phyloP scores from a whole-genome alignment of 2,113 vertebrate genomes.

The Spheniscus mendiculus region DNA sequence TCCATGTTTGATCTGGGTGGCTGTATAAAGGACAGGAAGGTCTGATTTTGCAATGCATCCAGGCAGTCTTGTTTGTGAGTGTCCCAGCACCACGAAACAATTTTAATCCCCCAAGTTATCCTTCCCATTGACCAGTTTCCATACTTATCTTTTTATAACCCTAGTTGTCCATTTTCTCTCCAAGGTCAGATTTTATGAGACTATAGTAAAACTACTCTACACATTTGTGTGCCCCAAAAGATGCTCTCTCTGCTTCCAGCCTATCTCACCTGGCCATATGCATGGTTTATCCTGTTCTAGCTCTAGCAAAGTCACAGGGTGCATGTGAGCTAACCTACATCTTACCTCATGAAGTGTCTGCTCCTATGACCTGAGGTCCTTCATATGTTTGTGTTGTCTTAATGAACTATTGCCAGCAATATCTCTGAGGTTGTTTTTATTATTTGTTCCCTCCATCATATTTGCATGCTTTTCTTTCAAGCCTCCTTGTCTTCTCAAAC shows the following conservation, averaged over 20 bases:
- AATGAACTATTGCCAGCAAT: background rate
- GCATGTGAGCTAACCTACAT: background rate
- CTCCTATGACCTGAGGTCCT: background rate
- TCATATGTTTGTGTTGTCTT: background rate
- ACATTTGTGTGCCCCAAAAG: background rate
- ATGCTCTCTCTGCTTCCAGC: background rate
- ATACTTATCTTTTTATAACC: background rate
- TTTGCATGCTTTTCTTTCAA: background rate
- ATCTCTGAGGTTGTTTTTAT: background rate
- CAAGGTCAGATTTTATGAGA: background rate
- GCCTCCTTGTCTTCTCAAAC: background rate
- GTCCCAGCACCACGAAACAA: background rate
- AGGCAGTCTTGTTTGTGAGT: background rate
- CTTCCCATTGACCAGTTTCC: background rate
- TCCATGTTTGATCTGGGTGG: background rate
- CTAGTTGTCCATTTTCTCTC: background rate
- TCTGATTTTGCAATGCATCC: background rate
- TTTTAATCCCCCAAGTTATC: background rate
- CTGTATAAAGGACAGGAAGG: background rate
- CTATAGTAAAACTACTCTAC: background rate
- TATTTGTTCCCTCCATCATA: background rate
- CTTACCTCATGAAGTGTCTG: background rate
- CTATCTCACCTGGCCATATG: background rate
- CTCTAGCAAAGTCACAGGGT: background rate
- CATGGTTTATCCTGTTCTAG: background rate